Evolutionary conservation across 2,797 vertebrate genomes (phyloP).

Genomic region (Lagothrix lagotricha): DNA sequence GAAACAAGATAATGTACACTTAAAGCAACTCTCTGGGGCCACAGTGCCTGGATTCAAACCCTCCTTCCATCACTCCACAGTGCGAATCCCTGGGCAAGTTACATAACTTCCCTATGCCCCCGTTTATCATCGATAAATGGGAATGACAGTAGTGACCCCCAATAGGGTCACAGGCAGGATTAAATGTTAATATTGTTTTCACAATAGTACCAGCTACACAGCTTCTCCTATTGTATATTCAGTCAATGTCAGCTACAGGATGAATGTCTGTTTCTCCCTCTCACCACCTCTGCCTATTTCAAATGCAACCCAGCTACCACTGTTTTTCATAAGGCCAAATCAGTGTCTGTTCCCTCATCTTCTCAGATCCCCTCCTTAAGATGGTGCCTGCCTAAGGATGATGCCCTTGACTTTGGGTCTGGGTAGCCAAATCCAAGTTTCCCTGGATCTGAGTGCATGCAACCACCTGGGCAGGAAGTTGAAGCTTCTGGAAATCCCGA

Average conservation of each 20-base stretch:
- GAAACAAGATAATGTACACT: neutral
- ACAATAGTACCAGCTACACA: neutral
- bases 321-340: neutral
- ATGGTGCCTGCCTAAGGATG: neutral
- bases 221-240: fast-evolving
- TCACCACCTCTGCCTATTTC: neutral
- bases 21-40: neutral
- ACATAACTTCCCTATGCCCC: neutral
- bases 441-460: neutral
- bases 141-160: neutral
- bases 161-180: neutral
- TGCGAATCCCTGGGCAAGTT: neutral
- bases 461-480: neutral
- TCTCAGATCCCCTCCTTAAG: neutral
- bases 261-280: neutral
- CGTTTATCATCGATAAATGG: fast-evolving
- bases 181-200: neutral
- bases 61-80: neutral
- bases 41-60: neutral
- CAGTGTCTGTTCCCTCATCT: neutral
- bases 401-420: neutral
- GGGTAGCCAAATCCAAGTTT: neutral
- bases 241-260: fast-evolving
- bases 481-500: neutral
- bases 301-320: neutral